phyloP scores from a whole-genome alignment of 2,888 invertebrate species.

The Drosophila lutescens region DNA sequence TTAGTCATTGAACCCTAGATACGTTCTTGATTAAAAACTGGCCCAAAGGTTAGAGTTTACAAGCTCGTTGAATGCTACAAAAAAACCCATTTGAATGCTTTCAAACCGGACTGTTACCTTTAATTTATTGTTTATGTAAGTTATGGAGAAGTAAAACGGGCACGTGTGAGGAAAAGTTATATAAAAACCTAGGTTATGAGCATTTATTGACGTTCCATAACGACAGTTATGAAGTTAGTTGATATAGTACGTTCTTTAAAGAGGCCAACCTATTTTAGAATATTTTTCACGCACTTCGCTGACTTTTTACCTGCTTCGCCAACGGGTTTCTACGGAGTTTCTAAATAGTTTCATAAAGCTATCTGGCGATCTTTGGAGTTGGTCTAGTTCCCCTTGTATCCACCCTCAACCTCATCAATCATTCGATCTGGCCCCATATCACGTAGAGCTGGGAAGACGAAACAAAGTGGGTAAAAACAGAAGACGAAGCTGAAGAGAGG shows the following conservation, averaged over 20 bases:
- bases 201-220: not conserved
- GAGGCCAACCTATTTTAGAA: not conserved
- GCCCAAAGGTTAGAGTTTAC: slow-evolving; percentile 3
- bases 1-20: slow-evolving; percentile 35
- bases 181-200: not conserved
- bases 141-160: not conserved
- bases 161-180: not conserved
- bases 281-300: not conserved
- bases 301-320: not conserved
- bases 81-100: not conserved
- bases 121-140: slow-evolving; percentile 2
- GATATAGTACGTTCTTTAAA: not conserved
- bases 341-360: slow-evolving; percentile 11
- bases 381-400: slow-evolving; percentile 12
- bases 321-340: slow-evolving; percentile 5
- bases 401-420: slow-evolving; percentile 53
- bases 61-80: not conserved
- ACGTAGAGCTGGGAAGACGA: slow-evolving; percentile 41
- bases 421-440: slow-evolving; percentile 52
- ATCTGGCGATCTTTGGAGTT: slow-evolving; percentile 22
- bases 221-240: too few relatives aligned
- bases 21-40: slow-evolving; percentile 5
- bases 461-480: slow-evolving; percentile 3
- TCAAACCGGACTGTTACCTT: slow-evolving; percentile 1
- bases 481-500: not conserved